Percentiles rank a stretch among this genome's conserved stretches.
Evolutionary conservation across 2,797 vertebrate genomes (phyloP).

Genomic region (Semotilus atromaculatus): DNA sequence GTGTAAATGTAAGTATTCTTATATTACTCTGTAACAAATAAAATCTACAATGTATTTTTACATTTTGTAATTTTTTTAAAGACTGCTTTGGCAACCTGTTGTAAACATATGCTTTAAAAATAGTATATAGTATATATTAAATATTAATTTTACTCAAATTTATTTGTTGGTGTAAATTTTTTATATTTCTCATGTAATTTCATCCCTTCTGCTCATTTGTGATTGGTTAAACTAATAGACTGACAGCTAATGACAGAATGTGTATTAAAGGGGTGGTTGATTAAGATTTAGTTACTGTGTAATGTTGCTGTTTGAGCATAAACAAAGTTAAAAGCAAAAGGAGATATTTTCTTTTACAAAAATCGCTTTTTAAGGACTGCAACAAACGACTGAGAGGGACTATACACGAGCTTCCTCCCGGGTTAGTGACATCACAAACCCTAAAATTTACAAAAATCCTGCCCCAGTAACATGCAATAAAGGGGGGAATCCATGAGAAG

Average conservation of each 20-base stretch:
- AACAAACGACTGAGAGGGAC: no score
- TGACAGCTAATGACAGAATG: not conserved
- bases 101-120: not conserved
- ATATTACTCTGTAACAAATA: not conserved
- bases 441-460: no score
- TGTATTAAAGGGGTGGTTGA: not conserved
- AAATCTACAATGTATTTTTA: not conserved
- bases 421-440: no score
- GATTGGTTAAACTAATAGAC: not conserved
- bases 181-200: not conserved
- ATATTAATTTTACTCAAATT: not conserved
- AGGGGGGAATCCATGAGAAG: no score
- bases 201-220: not conserved
- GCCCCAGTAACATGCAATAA: no score
- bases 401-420: no score
- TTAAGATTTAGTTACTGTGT: no score
- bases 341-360: no score
- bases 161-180: not conserved
- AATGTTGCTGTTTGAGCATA: no score
- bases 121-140: no score
- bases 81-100: not conserved
- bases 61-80: not conserved
- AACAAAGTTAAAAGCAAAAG: no score
- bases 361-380: no score
- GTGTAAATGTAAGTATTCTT: not conserved